These are phyloP conservation scores for Heliconius eleuchia DNA, from an alignment of 1,140 invertebrate genomes.

Conservation along the genomic window DNA sequence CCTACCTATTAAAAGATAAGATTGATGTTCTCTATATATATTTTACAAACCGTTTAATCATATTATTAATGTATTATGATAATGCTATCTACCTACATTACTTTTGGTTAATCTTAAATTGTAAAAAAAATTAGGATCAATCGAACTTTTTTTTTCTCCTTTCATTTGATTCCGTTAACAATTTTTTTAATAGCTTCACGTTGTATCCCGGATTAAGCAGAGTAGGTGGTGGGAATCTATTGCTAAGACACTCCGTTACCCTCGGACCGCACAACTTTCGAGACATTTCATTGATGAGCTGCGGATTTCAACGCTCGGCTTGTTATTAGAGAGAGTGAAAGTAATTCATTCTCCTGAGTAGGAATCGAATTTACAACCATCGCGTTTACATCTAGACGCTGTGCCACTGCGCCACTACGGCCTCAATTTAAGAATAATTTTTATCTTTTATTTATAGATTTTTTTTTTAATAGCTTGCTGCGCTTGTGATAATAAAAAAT, in stretches of 20 bases:
- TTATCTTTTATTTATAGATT: not conserved
- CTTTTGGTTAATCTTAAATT: not conserved
- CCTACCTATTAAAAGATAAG: not conserved
- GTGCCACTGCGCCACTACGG: not conserved
- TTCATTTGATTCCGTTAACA: too few relatives aligned
- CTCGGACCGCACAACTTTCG: not conserved
- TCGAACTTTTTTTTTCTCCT: too few relatives aligned
- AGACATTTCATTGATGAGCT: not conserved
- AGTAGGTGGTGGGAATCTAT: not conserved
- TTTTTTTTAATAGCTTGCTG: not conserved
- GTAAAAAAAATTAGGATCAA: too few relatives aligned
- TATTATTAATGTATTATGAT: conserved; percentile 4
- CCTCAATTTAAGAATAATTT: too few relatives aligned
- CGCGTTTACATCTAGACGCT: not conserved
- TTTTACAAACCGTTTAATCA: not conserved
- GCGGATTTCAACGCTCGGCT: not conserved
- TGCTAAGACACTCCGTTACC: not conserved
- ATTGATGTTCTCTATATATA: not conserved
- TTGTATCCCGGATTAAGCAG: not conserved
- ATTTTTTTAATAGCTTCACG: not conserved
- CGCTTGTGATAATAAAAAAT: not conserved
- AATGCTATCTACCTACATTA: not conserved
- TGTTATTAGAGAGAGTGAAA: not conserved
- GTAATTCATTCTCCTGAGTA: not conserved
- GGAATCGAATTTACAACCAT: not conserved